Base-by-base conservation (phyloP, 2,797 vertebrate genomes). In the Sternotherus odoratus region DNA sequence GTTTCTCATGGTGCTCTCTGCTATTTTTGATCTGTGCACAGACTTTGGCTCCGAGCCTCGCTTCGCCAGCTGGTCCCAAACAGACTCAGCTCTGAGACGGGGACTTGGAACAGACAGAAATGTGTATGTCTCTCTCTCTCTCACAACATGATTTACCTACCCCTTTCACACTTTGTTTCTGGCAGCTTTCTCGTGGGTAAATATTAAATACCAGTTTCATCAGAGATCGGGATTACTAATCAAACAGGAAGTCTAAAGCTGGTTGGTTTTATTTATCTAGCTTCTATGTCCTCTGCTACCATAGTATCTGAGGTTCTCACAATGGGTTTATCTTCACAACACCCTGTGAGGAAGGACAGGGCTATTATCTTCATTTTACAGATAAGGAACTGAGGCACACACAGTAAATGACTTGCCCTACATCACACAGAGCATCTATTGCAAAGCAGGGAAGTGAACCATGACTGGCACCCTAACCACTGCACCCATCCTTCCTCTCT, bases 41-140 rank as follows among this genome's bases (percentile, higher is more conserved):
- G 79, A 79, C 43, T 30, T 87, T 96, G 92, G 53, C 86, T 95
- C 81, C 56, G 43, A 91, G 93, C 88, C 85, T 21, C 80, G 79
- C 33, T 92, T 95, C 79, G 51, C 86, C 86, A 95, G 84, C 94
- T 96, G 91, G 72, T 90, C 90, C 57, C 81, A 87, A 82, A 87
- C 1, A 1, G 78, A 17, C 39, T 75, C 36, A 2, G 5, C 48
- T 89, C 85, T 84, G 83, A 92, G 92, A 66, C 16, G 36, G 50
- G 54, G 77, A 66, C 86, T 33, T 87, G 74, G 39, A 93, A 36
- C 48, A 56, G 84, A 82, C 92, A 91, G 28, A 82, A 93, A 75
- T 2, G 0, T 72, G 91, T 33, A 23, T 56, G 75, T 66, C 83
- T 49, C 19, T 81, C 80, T 81, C 80, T 85, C 89, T 60, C 36